Percentiles rank a stretch among this genome's conserved stretches.
Evolutionary conservation across 1,140 invertebrate species (phyloP).

Genomic region (Andricus grossulariae): DNA sequence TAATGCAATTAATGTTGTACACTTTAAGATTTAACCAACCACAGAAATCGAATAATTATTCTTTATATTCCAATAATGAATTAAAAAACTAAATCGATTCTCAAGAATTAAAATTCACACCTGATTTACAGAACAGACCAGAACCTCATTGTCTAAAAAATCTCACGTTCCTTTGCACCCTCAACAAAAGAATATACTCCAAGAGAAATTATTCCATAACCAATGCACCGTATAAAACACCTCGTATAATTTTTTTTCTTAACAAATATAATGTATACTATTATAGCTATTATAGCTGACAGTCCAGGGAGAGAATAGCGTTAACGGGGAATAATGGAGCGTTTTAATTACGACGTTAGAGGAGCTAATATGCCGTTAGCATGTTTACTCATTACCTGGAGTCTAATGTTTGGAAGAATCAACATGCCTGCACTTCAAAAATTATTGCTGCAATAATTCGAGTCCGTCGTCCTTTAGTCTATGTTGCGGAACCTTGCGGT

Average conservation of each 20-base stretch:
- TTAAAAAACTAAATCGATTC: neutral
- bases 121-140: neutral
- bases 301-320: neutral
- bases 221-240: neutral
- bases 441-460: constrained; percentile 45
- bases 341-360: constrained; percentile 20
- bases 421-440: constrained; percentile 60
- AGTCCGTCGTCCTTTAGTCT: constrained; percentile 48
- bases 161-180: constrained; percentile 21
- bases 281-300: neutral
- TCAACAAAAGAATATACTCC: constrained; percentile 16
- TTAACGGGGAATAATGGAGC: constrained; percentile 22
- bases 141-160: constrained; percentile 10
- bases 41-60: no score
- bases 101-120: constrained; percentile 7
- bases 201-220: constrained; percentile 13
- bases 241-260: neutral
- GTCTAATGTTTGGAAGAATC: constrained; percentile 70
- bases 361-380: constrained; percentile 2
- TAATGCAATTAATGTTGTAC: no score
- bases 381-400: constrained; percentile 61
- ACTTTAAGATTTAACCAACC: no score
- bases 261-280: constrained; percentile 19
- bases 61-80: neutral
- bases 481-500: constrained; percentile 51